Evolutionary conservation across 2,888 invertebrate genomes (phyloP), one percentile per base, ranked within the genome.

Genomic region (Octodonta nipae): DNA sequence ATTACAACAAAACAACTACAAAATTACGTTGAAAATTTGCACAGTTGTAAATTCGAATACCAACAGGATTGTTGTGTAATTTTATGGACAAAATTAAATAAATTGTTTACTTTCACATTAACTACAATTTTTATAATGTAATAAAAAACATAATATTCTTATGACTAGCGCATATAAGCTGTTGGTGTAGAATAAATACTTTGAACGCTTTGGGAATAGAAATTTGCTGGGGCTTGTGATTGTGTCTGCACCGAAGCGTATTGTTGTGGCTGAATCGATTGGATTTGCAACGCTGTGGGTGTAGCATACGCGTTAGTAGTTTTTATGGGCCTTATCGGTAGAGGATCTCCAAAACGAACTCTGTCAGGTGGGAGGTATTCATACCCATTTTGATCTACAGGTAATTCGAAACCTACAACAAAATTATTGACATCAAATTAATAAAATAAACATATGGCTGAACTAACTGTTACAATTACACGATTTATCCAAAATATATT

Each of bases 231-330:
- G 13, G 28, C 29, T 5, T 27, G 35, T 8, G 35, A 26, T 2
- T 15, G 20, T 3, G n/a, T n/a, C 22, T 2, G 22, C 22, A 12
- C 22, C 3, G 35, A 25, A 5, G 26, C 15, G 5, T 28, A 34
- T 7, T 33, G 22, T 11, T 20, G 15, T 14, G 36, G 38, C 10
- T 26, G 6, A 32, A 43, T 39, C 3, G 35, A 40, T 30, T 35
- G 43, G 10, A 45, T 22, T 24, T 47, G 48, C 13, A 41, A 25
- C 4, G 45, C 32, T 1, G 48, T 52, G 1, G 51, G 47, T 8
- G 51, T 51, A 8, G 55, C 55, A 33, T 46, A 55, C 11, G 46
- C 38, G 29, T 42, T 45, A n/a, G 45, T 50, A 5, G 45, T 43
- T 30, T 50, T 52, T 3, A 51, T 30, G 11, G 47, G 48, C 24